These are phyloP conservation scores for Peromyscus californicus DNA, from an alignment of 2,113 vertebrate species.

Conservation along the genomic window DNA sequence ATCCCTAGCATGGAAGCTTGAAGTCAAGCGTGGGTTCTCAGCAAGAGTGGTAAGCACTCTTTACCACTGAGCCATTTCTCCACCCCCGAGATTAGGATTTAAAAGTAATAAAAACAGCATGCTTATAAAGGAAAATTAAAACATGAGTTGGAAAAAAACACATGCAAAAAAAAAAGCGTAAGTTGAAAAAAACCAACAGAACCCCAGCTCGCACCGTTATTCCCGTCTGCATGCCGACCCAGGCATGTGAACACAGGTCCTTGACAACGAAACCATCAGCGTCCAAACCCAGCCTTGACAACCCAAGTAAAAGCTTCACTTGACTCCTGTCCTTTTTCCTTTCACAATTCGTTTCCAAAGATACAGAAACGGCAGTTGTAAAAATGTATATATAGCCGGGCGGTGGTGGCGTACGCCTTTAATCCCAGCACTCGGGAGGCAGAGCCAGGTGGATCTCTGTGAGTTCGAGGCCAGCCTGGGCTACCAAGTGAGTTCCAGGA, in stretches of 20 bases:
- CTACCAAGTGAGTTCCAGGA: no score
- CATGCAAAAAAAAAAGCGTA: neutral
- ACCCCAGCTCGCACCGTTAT: neutral
- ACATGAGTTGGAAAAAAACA: slow-evolving; percentile 16
- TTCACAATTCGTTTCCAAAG: slow-evolving; percentile 51
- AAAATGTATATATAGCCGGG: slow-evolving; percentile 39
- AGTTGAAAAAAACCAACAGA: neutral
- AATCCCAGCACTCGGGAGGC: no score
- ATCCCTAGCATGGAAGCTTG: neutral
- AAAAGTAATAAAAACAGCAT: neutral
- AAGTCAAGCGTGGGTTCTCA: neutral
- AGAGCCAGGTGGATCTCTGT: no score
- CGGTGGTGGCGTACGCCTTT: no score
- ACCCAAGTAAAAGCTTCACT: slow-evolving; percentile 21
- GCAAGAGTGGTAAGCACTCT: neutral
- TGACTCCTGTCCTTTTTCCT: neutral
- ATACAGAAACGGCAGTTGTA: slow-evolving; percentile 42
- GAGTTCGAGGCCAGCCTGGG: no score
- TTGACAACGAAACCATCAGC: neutral
- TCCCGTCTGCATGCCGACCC: neutral
- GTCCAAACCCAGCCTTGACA: neutral
- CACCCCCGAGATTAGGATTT: neutral
- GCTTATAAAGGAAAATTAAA: slow-evolving; percentile 57
- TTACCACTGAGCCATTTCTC: neutral
- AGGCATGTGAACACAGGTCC: neutral